Base-by-base conservation (phyloP, 2,113 vertebrate species). In the Fregata magnificens region DNA sequence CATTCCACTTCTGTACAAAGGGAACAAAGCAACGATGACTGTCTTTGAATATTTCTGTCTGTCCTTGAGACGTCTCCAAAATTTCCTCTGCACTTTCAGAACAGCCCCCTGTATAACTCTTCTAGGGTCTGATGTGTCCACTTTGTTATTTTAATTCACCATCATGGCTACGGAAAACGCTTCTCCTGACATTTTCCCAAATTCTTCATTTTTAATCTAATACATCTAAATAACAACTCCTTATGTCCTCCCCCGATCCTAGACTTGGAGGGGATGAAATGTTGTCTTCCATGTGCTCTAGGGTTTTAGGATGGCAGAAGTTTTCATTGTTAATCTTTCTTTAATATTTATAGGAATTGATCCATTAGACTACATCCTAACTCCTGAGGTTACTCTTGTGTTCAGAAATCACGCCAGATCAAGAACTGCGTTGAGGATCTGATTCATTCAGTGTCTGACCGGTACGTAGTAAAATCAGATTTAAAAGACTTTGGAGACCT, bases 331-430 rank as follows among this genome's bases (percentile, higher is more conserved):
- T 74, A 94, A 65, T 90, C 70, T 95, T 82, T 86, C 62, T 86
- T 92, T 83, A 92, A 85, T 85, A 97, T 94, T 95, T 92, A 80
- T 40, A 94, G 45, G 67, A 82, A 84, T n/a, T 86, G 70, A 89
- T 53, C 76, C 65, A 80, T 90, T 89, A 56, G 36, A 52, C 15
- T 65, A 26, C 42, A 72, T 19, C 31, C 42, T 83, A 40, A 40
- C 40, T 76, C 22, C 26, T 0, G 9, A 89, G 49, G 42, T 90
- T 93, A 58, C 45, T 5, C 12, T 38, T 36, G n/a, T 42, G 24
- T 36, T 82, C 73, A 65, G 80, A 79, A 96, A 81, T 66, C 42
- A 65, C 0, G 0, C 11, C 45, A 58, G 31, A 34, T 61, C 36
- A 86, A 45, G 42, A 90, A 45, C 20, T 24, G 16, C 32, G 50